phyloP scores from a whole-genome alignment of 2,888 invertebrate genomes.

The Coelopa pilipes region DNA sequence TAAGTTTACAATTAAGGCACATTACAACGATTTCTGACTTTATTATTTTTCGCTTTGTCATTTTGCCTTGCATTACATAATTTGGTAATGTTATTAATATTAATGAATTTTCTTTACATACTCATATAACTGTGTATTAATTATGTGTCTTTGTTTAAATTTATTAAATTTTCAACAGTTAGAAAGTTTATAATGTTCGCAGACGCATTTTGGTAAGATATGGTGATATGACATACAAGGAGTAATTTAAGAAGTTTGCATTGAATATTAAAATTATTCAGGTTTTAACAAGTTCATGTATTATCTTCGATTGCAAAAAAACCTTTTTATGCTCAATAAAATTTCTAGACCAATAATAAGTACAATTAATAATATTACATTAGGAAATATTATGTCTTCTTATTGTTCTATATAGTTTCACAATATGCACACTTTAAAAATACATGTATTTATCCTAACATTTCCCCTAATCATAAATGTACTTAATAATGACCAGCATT shows the following conservation, averaged over 20 bases:
- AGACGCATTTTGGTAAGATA: too few species aligned
- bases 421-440: too few species aligned
- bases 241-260: conserved; percentile 27
- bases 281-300: background rate
- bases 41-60: background rate
- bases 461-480: conserved; percentile 1
- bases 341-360: too few species aligned
- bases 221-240: too few species aligned
- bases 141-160: too few species aligned
- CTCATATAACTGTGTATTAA: too few species aligned
- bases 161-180: too few species aligned
- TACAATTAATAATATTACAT: too few species aligned
- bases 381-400: conserved; percentile 4
- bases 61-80: too few species aligned
- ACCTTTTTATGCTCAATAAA: too few species aligned
- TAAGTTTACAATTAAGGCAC: conserved; percentile 30
- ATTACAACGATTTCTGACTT: conserved; percentile 27
- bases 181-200: too few species aligned
- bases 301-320: background rate
- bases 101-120: background rate
- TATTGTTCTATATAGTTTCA: background rate
- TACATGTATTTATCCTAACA: conserved; percentile 1
- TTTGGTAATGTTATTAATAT: too few species aligned
- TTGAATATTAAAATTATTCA: background rate
- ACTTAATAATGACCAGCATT: background rate